Evolutionary conservation across 2,888 invertebrate species (phyloP), one percentile per base, ranked within the genome.

Genomic region (Hipparchia sbordonii): DNA sequence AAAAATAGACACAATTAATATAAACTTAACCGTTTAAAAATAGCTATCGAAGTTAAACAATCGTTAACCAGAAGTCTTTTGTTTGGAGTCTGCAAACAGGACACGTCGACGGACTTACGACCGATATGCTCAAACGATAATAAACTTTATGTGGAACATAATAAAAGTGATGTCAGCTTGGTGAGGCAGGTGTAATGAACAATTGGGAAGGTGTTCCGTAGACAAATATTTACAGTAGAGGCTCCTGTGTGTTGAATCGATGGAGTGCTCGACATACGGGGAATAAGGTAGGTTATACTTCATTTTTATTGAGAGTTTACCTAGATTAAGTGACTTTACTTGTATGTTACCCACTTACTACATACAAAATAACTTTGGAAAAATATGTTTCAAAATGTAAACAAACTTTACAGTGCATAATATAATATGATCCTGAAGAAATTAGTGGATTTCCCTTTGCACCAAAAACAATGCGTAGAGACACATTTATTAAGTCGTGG

Each of bases 11-110:
- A 54, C 10, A 33, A 69, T 68, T 71, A 62, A 76, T 71, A 73
- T 67, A 72, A 67, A 61, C 63, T 63, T 71, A 60, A 69, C 57
- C 62, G 68, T 71, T 84, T 87, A 85, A 86, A 88, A 87, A 88
- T 88, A 89, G 84, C 84, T 79, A 82, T 82, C 74, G 52, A 77
- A 82, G 81, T 84, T 84, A 85, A 87, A 85, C 87, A 86, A 83
- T 85, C 83, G 84, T 84, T 83, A 81, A 81, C 79, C 81, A 81
- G 82, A 79, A 81, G 82, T 81, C 82, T 81, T 78, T 75, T 84
- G 84, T 84, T 84, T 82, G 82, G 79, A 78, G 80, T 79, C 80
- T 77, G 78, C 85, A 81, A 80, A 78, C 79, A 77, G 72, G 74
- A 79, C 79, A 80, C 78, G 84, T 78, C 80, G 82, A 86, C 79